These are phyloP conservation scores for Achroia grisella DNA, from an alignment of 1,140 invertebrate species.

Conservation along the genomic window DNA sequence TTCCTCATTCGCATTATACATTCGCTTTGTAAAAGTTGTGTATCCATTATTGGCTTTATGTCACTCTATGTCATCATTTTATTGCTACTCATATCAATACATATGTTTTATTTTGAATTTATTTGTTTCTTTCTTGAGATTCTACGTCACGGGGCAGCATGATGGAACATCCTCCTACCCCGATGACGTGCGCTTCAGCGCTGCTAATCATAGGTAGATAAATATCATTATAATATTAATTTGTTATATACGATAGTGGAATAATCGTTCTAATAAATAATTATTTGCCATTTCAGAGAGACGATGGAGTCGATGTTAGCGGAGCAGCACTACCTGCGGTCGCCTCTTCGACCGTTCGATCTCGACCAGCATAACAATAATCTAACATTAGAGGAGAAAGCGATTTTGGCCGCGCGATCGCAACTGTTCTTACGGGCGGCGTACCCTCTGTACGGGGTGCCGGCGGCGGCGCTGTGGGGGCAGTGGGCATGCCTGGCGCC, in stretches of 20 bases:
- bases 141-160: conserved; percentile 70
- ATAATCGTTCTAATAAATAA: conserved; percentile 8
- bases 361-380: conserved; percentile 82
- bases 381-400: conserved; percentile 84
- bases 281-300: conserved; percentile 75
- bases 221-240: conserved; percentile 13
- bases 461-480: conserved; percentile 74
- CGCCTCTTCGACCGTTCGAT: conserved; percentile 83
- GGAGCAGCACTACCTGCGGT: conserved; percentile 83
- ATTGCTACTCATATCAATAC: conserved; percentile 1
- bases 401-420: conserved; percentile 79
- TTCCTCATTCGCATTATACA: conserved; percentile 10
- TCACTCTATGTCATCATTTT: background rate
- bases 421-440: conserved; percentile 80
- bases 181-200: conserved; percentile 63
- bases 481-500: conserved; percentile 78
- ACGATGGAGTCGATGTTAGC: conserved; percentile 89
- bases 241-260: background rate
- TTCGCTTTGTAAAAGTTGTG: background rate
- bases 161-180: conserved; percentile 61
- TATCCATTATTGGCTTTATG: background rate
- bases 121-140: conserved; percentile 69
- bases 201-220: conserved; percentile 66
- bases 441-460: conserved; percentile 76
- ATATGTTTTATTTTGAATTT: conserved; percentile 60